A percentile compares a stretch with the other conserved stretches of the same genome.
Evolutionary conservation across 2,113 vertebrate species (phyloP).

Genomic region (Poeciliopsis turrubarensis): DNA sequence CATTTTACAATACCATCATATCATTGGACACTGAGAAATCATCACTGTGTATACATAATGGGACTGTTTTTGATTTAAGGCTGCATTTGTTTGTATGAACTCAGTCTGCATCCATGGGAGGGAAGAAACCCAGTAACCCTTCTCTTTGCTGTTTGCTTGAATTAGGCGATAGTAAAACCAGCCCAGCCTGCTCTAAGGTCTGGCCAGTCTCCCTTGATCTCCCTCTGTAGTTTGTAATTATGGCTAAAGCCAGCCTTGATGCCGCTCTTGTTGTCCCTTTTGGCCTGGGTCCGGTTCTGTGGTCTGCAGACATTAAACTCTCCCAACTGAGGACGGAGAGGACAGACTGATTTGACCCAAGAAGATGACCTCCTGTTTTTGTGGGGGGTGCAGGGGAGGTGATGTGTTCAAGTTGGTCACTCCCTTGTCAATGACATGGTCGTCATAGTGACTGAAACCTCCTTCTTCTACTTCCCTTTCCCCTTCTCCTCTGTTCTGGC

Average conservation of each 20-base stretch:
- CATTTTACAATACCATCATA: no score
- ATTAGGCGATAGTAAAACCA: conserved; percentile 52
- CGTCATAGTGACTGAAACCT: conserved; percentile 22
- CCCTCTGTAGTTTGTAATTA: conserved; percentile 72
- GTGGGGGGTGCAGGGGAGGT: background rate
- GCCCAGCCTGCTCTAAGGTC: conserved; percentile 26
- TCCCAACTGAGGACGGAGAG: conserved; percentile 29
- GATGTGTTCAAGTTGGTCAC: conserved; percentile 17
- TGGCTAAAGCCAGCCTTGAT: conserved; percentile 57
- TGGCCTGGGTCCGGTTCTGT: conserved; percentile 55
- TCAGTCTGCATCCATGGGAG: conserved; percentile 35
- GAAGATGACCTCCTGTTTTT: background rate
- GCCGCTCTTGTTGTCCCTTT: conserved; percentile 52
- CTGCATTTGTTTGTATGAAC: conserved; percentile 10
- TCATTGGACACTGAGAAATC: background rate
- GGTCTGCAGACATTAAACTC: conserved; percentile 43
- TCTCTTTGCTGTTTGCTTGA: conserved; percentile 39
- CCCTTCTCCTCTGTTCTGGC: conserved; percentile 41
- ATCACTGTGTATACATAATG: background rate
- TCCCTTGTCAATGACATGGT: conserved; percentile 38
- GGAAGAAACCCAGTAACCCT: conserved; percentile 36
- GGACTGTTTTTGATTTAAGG: conserved; percentile 7
- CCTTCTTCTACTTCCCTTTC: background rate
- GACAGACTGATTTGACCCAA: conserved; percentile 14
- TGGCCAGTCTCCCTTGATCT: conserved; percentile 50